Base-by-base conservation (phyloP, 2,888 invertebrate genomes). In the Pachliopta kotzebuea region DNA sequence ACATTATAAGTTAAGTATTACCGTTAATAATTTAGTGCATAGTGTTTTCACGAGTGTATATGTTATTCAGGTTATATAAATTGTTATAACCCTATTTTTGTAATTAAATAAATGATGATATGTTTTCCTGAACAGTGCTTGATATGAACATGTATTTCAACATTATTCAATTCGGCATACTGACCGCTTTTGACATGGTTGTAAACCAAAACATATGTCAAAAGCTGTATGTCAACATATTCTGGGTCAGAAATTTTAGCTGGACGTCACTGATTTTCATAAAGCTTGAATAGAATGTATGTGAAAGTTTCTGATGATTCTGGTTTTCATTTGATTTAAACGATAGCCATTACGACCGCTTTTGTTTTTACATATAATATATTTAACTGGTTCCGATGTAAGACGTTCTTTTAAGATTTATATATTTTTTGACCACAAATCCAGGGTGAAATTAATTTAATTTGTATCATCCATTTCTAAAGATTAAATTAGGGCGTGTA, bases 81-180 rank as follows among this genome's bases (percentile, higher is more conserved):
- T 26, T 26, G 6, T 26, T 4, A 26, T 26, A 6, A 26, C 6
- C 6, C 26, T 26, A 4, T 4, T 26, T 26, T 26, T 26, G 4
- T 26, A 37, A 37, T 37, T 14, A 11, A 37, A 11, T 11, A 37
- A 37, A 37, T 11, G 11, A 1, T 11, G 4, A 37, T 14, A 37
- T 37, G 14, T 37, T 37, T 26, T 14, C 14, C 37, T 37, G 1
- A 37, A 14, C 14, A n/a, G 6, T 7, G 1, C 8, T 45, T 1
- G 18, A n/a, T 45, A n/a, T n/a, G 45, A 11, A 45, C 9, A 18
- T n/a, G 6, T 45, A n/a, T 45, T 45, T 45, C 6, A 45, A 45
- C 79, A 76, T 86, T 86, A 83, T 84, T 86, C 84, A 85, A 86
- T 84, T 80, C 77, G 81, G 76, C 84, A 83, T 73, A 81, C 78